These are phyloP conservation scores for Rutilus rutilus DNA, from an alignment of 2,113 vertebrate species.

Conservation along the genomic window DNA sequence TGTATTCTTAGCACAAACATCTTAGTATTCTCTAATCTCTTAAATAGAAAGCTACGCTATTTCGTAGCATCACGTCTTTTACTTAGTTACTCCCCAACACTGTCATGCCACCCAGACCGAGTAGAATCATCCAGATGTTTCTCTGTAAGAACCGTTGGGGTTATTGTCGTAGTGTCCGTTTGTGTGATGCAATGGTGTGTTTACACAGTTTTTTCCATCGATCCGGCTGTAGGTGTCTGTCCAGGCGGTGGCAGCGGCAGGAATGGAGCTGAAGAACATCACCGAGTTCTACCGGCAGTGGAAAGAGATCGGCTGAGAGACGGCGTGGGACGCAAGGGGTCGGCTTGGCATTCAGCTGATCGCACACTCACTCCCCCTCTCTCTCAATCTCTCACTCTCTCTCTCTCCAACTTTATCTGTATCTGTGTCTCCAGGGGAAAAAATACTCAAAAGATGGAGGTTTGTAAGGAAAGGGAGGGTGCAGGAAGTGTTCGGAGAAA, in stretches of 20 bases:
- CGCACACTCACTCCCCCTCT: constrained; percentile 78
- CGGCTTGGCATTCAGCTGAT: constrained; percentile 71
- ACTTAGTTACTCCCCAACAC: no score
- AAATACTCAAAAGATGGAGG: constrained; percentile 59
- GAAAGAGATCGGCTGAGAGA: constrained; percentile 96
- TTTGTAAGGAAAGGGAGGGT: constrained; percentile 49
- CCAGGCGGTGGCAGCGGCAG: constrained; percentile 82
- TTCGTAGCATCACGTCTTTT: no score
- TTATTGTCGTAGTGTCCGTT: neutral
- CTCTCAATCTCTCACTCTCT: constrained; percentile 70
- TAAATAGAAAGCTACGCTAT: no score
- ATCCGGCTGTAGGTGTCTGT: constrained; percentile 80
- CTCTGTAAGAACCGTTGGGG: neutral
- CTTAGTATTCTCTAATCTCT: no score
- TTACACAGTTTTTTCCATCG: neutral
- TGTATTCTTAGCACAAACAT: no score
- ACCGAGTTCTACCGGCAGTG: constrained; percentile 96
- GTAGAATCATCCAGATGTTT: neutral
- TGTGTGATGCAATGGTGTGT: neutral
- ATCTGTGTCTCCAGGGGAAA: constrained; percentile 70
- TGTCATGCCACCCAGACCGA: neutral
- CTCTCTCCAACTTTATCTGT: constrained; percentile 72
- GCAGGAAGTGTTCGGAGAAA: constrained; percentile 39
- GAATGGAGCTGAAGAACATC: constrained; percentile 91
- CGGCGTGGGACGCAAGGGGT: constrained; percentile 61